A percentile compares a stretch with the other conserved stretches of the same genome.
phyloP scores from a whole-genome alignment of 2,113 vertebrate species.

The Oxyura jamaicensis region DNA sequence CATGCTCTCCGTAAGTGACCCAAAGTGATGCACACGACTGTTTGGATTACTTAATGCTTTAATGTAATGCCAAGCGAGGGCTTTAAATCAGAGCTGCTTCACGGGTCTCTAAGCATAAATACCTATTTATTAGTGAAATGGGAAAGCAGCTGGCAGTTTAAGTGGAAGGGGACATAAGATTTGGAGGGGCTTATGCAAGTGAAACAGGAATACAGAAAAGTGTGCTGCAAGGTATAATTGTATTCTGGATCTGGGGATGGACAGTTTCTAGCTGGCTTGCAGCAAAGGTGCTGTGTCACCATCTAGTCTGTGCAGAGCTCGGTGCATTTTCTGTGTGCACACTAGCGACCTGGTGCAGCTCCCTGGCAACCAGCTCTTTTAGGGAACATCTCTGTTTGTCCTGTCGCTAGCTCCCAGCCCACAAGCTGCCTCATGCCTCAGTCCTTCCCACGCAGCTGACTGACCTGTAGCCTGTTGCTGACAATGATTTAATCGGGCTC shows the following conservation, averaged over 20 bases:
- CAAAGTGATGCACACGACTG: rapidly evolving
- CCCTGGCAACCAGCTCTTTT: neutral
- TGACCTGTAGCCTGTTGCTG: neutral
- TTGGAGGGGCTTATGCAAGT: neutral
- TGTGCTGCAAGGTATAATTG: neutral
- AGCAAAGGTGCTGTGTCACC: neutral
- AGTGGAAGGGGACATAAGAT: neutral
- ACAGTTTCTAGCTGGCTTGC: neutral
- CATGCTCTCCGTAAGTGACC: constrained; percentile 89
- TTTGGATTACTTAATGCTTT: neutral
- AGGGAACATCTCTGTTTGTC: neutral
- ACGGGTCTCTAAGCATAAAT: neutral
- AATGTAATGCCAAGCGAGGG: neutral
- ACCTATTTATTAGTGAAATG: neutral
- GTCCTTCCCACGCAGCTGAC: neutral
- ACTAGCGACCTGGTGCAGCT: neutral
- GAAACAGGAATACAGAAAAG: neutral
- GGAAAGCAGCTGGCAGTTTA: neutral
- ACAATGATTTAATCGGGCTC: neutral
- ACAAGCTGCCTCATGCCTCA: neutral
- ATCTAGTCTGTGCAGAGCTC: neutral
- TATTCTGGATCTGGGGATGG: neutral
- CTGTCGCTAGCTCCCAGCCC: neutral
- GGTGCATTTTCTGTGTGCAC: neutral
- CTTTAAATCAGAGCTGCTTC: neutral